Evolutionary conservation across 2,797 vertebrate species (phyloP).

Genomic region (Fistularia tabacaria): DNA sequence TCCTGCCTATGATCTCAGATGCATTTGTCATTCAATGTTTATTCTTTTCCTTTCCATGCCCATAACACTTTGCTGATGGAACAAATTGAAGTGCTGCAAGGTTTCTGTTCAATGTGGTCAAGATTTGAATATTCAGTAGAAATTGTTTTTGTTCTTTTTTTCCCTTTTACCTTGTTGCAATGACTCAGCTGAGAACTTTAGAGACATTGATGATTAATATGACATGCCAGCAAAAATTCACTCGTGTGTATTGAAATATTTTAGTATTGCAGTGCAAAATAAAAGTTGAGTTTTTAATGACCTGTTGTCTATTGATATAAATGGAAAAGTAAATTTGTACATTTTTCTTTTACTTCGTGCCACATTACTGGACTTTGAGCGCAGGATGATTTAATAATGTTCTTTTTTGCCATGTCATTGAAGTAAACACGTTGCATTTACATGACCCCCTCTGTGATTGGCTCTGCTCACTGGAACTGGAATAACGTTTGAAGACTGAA

Average conservation of each 20-base stretch:
- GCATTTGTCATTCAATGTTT: constrained; percentile 41
- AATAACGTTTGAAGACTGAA: no score
- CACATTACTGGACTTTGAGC: not conserved
- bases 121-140: constrained; percentile 18
- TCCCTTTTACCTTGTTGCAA: constrained; percentile 44
- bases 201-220: constrained; percentile 55
- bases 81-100: constrained; percentile 37
- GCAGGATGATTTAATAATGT: not conserved
- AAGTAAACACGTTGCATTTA: no score
- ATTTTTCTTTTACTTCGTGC: not conserved
- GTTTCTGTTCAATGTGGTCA: constrained; percentile 49
- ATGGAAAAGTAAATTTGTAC: constrained; percentile 4
- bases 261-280: constrained; percentile 72
- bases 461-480: no score
- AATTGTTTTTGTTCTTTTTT: constrained; percentile 36
- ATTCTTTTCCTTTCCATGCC: constrained; percentile 38
- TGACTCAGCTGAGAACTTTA: constrained; percentile 49
- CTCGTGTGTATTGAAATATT: constrained; percentile 64
- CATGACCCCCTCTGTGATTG: no score
- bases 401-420: no score
- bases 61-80: constrained; percentile 14
- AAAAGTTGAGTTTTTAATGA: constrained; percentile 66
- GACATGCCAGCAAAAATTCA: constrained; percentile 61
- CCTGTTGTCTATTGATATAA: constrained; percentile 61
- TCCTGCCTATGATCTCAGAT: constrained; percentile 32